phyloP scores from a whole-genome alignment of 1,140 invertebrate genomes.

The Drosophila ananassae region DNA sequence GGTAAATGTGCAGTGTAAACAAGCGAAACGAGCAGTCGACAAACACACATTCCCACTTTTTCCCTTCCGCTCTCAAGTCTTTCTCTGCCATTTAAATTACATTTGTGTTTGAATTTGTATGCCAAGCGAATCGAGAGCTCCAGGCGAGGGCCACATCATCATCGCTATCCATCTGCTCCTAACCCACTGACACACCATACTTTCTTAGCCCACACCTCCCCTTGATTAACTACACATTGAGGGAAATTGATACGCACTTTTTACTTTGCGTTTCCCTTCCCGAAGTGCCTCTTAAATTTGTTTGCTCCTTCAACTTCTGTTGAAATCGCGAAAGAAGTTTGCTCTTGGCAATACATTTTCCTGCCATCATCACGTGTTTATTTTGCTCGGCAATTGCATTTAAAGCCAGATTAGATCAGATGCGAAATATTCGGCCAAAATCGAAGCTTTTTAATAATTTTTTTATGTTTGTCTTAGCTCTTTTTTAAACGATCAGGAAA shows the following conservation, averaged over 20 bases:
- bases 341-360: background rate
- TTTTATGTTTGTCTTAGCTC: too few relatives aligned
- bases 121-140: constrained; percentile 16
- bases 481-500: too few relatives aligned
- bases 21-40: constrained; percentile 27
- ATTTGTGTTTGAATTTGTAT: constrained; percentile 31
- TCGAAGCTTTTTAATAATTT: background rate
- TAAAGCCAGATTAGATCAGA: background rate
- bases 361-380: background rate
- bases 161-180: background rate
- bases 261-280: background rate
- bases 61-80: background rate
- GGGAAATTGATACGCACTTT: constrained; percentile 27
- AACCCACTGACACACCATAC: background rate
- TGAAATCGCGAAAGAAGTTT: background rate
- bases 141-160: constrained; percentile 3
- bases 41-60: background rate
- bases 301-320: background rate
- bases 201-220: background rate
- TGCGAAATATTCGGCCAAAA: background rate
- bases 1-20: constrained; percentile 25
- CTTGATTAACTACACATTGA: constrained; percentile 4
- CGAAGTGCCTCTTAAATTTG: constrained; percentile 1
- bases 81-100: constrained; percentile 25
- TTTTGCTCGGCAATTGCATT: background rate